Evolutionary conservation across 1,140 invertebrate genomes (phyloP), one percentile per base, ranked within the genome.

Genomic region (Drusus annulatus): DNA sequence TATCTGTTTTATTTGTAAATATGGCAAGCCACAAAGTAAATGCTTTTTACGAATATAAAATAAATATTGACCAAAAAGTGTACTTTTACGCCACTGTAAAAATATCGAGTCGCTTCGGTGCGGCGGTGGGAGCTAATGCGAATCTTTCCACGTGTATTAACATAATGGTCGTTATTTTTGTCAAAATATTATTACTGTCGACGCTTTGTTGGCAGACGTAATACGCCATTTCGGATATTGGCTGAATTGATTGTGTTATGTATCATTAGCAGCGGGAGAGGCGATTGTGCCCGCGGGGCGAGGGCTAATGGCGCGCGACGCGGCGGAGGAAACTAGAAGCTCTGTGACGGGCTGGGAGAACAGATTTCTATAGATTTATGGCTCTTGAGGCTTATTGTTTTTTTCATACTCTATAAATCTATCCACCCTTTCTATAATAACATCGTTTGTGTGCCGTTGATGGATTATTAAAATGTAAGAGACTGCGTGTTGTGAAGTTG

Each of bases 101-200:
- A 75, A 75, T 79, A 80, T 80, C 45, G 81, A 82, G 73, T 17
- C 15, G 36, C 28, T 8, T 50, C 51, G 69, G 51, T 16, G 28
- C 51, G 69, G 51, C 25, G 28, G 71, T 31, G 71, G 71, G 25
- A 58, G 25, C 52, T 80, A 83, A 83, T 80, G 81, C 52, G 77
- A 79, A 45, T 76, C 50, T 79, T 60, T 73, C 65, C 81, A 80
- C 78, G 81, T 83, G 76, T 78, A 83, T 83, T 83, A 83, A 71
- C 81, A 80, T 83, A 83, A 83, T 74, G 75, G 78, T 17, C 28
- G 81, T 80, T 82, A 82, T 80, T 75, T 82, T 80, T 83, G 81
- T 83, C 81, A 80, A 83, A 83, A 83, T 83, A 83, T 83, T 83
- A 71, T 78, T 73, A 58, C 19, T 81, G 45, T 65, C 80, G 58